These are phyloP conservation scores for Geotrupes spiniger DNA, from an alignment of 2,888 invertebrate genomes.

Conservation along the genomic window DNA sequence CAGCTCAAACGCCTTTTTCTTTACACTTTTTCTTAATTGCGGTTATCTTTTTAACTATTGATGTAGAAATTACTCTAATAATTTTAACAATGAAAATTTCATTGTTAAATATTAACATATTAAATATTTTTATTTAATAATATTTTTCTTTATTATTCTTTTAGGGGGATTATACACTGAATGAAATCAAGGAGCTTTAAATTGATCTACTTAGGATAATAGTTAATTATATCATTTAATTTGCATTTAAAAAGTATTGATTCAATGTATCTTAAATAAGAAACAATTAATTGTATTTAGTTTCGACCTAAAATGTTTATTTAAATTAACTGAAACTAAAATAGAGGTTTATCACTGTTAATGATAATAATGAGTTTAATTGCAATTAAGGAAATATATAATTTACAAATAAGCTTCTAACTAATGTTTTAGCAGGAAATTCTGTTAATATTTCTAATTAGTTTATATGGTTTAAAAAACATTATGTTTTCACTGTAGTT, in stretches of 20 bases:
- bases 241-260: constrained; percentile 52
- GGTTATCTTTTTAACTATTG: constrained; percentile 70
- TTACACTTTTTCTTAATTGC: constrained; percentile 65
- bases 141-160: constrained; percentile 54
- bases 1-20: constrained; percentile 56
- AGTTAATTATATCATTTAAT: constrained; percentile 53
- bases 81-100: constrained; percentile 51
- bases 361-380: constrained; percentile 57
- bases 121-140: constrained; percentile 40
- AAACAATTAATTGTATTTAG: constrained; percentile 53
- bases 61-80: constrained; percentile 67
- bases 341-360: constrained; percentile 66
- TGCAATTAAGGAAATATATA: constrained; percentile 61
- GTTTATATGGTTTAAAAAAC: constrained; percentile 65
- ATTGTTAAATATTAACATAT: too few species aligned
- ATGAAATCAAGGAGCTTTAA: constrained; percentile 62
- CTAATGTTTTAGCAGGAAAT: constrained; percentile 53
- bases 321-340: constrained; percentile 48
- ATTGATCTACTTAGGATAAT: constrained; percentile 51
- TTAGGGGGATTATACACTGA: constrained; percentile 55
- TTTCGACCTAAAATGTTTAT: constrained; percentile 57
- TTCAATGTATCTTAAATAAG: constrained; percentile 50
- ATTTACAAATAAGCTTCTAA: constrained; percentile 59
- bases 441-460: constrained; percentile 55
- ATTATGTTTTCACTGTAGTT: constrained; percentile 67